Conservation (phyloP, 2,888 invertebrate species). For the Apodemia zela region DNA sequence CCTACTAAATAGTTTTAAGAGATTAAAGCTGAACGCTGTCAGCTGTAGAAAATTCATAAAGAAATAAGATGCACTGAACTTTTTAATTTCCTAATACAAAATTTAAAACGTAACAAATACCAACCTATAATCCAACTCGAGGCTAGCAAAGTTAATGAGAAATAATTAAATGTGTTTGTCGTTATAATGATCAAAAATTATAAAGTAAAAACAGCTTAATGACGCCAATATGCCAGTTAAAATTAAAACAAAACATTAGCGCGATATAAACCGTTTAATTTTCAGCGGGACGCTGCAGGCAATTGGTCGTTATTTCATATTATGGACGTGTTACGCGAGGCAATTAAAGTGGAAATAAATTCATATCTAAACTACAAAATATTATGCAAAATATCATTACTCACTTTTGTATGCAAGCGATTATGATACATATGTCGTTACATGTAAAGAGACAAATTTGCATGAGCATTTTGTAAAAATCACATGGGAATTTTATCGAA, state of each 20-base stretch:
- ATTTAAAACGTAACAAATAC: too few species aligned
- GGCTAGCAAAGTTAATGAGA: not conserved
- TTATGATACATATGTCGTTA: slow-evolving; percentile 15
- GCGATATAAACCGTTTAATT: slow-evolving; percentile 31
- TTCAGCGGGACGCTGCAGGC: slow-evolving; percentile 29
- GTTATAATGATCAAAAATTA: slow-evolving; percentile 15
- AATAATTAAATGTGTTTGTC: not conserved
- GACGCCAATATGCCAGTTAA: slow-evolving; percentile 15
- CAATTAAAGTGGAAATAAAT: slow-evolving; percentile 37
- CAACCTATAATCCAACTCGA: not conserved
- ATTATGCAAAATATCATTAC: slow-evolving; percentile 22
- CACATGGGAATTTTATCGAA: slow-evolving; percentile 21
- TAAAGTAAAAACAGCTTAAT: slow-evolving; percentile 13
- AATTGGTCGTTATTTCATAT: slow-evolving; percentile 34
- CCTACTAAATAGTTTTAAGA: too few species aligned
- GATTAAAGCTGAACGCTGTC: too few species aligned
- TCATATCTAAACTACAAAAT: slow-evolving; percentile 31
- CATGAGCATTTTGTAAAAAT: not conserved
- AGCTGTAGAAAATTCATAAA: too few species aligned
- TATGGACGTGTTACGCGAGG: slow-evolving; percentile 32
- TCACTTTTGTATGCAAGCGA: slow-evolving; percentile 19
- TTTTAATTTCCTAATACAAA: too few species aligned
- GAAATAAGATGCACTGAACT: too few species aligned
- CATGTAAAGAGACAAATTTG: slow-evolving; percentile 20
- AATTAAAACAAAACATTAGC: slow-evolving; percentile 25